These are phyloP conservation scores for Patella caerulea DNA, from an alignment of 2,888 invertebrate genomes.

Conservation along the genomic window DNA sequence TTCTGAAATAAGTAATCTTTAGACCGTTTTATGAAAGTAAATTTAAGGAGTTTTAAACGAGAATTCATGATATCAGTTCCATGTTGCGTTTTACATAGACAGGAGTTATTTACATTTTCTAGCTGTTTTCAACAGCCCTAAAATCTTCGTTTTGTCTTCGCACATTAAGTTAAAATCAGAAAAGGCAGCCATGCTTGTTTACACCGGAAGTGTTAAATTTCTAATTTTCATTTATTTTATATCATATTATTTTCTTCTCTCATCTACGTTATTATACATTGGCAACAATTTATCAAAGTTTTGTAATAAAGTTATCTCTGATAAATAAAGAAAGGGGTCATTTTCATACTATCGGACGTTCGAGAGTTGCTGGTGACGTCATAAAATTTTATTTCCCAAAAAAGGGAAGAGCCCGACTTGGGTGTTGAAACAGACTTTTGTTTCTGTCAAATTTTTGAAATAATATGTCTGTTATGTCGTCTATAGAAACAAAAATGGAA, in stretches of 20 bases:
- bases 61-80: too few relatives aligned
- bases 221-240: constrained; percentile 36
- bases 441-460: constrained; percentile 17
- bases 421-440: constrained; percentile 31
- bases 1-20: too few relatives aligned
- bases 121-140: background rate
- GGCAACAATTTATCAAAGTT: too few relatives aligned
- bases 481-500: constrained; percentile 67
- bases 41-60: too few relatives aligned
- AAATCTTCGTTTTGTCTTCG: background rate
- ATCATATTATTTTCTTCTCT: constrained; percentile 13
- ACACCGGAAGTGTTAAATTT: constrained; percentile 35
- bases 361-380: constrained; percentile 37
- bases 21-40: too few relatives aligned
- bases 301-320: too few relatives aligned
- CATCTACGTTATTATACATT: too few relatives aligned
- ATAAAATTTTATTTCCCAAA: constrained; percentile 37
- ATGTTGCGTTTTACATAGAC: too few relatives aligned
- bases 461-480: constrained; percentile 49
- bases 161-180: constrained; percentile 10
- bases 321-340: too few relatives aligned
- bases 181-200: constrained; percentile 18
- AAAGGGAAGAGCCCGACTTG: constrained; percentile 39
- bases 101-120: background rate
- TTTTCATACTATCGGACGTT: constrained; percentile 10